phyloP scores from a whole-genome alignment of 2,797 vertebrate species.

The Onychomys torridus region DNA sequence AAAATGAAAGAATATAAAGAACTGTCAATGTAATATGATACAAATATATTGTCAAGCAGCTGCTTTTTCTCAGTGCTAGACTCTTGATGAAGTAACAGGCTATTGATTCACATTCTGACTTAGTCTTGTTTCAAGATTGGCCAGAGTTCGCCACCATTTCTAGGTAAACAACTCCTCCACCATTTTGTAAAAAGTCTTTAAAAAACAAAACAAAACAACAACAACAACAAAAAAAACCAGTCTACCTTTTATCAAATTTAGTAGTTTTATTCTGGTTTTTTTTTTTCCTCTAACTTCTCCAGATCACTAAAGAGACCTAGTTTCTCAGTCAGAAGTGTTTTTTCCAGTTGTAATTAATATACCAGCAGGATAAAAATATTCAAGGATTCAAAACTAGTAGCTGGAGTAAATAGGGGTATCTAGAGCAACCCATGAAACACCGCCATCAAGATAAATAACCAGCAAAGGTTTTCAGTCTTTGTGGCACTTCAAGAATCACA shows the following conservation, averaged over 20 bases:
- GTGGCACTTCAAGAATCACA: background rate
- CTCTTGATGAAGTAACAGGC: background rate
- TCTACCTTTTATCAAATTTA: background rate
- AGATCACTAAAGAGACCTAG: background rate
- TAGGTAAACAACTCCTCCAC: background rate
- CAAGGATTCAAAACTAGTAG: background rate
- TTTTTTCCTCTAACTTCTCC: background rate
- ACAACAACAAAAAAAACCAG: too few species aligned
- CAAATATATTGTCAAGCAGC: background rate
- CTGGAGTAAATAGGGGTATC: background rate
- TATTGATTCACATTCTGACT: background rate
- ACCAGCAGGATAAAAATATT: background rate
- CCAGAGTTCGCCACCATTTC: background rate
- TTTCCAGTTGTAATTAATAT: background rate
- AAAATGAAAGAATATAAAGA: constrained; percentile 6
- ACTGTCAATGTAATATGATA: background rate
- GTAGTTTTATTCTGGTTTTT: background rate
- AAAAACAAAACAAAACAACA: too few species aligned
- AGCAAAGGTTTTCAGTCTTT: background rate
- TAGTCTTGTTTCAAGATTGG: background rate
- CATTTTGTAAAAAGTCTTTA: background rate
- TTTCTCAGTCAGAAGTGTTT: background rate
- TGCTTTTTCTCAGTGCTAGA: background rate
- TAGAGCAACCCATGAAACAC: background rate
- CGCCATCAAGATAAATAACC: background rate